Evolutionary conservation across 2,113 vertebrate species (phyloP).

Genomic region (Indicator maculatus): DNA sequence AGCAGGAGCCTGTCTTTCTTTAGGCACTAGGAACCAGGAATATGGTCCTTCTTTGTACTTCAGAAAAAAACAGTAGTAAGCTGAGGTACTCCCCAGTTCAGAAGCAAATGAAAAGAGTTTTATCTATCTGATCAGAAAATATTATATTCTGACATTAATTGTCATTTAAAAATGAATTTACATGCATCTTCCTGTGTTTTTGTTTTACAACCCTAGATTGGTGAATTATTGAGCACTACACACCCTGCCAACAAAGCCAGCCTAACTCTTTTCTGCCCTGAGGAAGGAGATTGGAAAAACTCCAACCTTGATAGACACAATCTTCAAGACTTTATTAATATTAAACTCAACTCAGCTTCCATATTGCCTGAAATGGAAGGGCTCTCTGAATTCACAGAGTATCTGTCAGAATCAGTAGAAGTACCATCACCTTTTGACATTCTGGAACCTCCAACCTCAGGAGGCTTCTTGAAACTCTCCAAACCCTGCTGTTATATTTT

Average conservation of each 20-base stretch:
- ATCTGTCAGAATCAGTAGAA: slow-evolving; percentile 97
- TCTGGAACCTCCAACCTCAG: slow-evolving; percentile 93
- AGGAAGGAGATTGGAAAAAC: slow-evolving; percentile 97
- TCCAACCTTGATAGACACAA: slow-evolving; percentile 96
- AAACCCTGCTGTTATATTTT: slow-evolving; percentile 99
- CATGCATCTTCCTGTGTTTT: background rate
- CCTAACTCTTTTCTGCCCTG: slow-evolving; percentile 92
- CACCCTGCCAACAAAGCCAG: slow-evolving; percentile 96
- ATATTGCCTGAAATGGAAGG: slow-evolving; percentile 96
- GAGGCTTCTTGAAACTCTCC: slow-evolving; percentile 94
- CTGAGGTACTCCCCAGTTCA: background rate
- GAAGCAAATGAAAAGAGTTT: background rate
- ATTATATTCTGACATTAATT: background rate
- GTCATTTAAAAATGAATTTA: background rate
- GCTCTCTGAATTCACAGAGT: slow-evolving; percentile 96
- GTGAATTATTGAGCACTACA: slow-evolving; percentile 93
- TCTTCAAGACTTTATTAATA: slow-evolving; percentile 96
- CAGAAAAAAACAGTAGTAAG: background rate
- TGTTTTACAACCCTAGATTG: slow-evolving; percentile 81
- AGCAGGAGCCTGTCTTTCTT: background rate
- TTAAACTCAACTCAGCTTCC: slow-evolving; percentile 91
- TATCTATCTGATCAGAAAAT: background rate
- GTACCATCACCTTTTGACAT: slow-evolving; percentile 96
- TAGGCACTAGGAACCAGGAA: background rate
- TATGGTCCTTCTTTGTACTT: background rate